Conservation (phyloP, 1,140 invertebrate genomes). For the Ptiloglossa arizonensis region DNA sequence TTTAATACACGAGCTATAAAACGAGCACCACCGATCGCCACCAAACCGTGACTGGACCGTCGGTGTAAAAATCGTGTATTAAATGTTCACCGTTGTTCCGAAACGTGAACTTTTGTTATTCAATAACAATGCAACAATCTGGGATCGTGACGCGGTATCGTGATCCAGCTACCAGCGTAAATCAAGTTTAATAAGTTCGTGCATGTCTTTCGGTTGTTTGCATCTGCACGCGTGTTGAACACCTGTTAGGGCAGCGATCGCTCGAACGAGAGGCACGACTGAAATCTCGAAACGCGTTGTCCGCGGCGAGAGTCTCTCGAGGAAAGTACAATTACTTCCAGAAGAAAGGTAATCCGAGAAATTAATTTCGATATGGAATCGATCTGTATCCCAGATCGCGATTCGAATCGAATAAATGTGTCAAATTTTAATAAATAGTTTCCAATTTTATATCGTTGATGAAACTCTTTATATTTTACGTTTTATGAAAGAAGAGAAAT, state of each 20-base stretch:
- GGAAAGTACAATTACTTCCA: neutral
- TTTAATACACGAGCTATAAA: neutral
- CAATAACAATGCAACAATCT: neutral
- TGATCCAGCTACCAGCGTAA: constrained; percentile 4
- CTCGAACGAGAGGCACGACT: neutral
- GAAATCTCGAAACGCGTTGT: neutral
- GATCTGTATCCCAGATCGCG: too few relatives aligned
- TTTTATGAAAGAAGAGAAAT: too few relatives aligned
- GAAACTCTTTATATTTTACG: too few relatives aligned
- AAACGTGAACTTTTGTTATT: constrained; percentile 8
- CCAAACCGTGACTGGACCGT: neutral
- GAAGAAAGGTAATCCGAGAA: neutral
- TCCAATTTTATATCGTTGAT: too few relatives aligned
- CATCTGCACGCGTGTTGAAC: constrained; percentile 7
- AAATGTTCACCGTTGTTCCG: neutral
- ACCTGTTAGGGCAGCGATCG: constrained; percentile 5
- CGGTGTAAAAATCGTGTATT: neutral
- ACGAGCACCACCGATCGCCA: neutral
- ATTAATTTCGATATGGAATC: too few relatives aligned
- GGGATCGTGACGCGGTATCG: neutral
- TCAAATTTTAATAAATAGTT: too few relatives aligned
- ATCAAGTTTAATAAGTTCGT: constrained; percentile 24
- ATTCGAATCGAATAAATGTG: too few relatives aligned
- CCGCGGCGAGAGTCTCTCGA: neutral
- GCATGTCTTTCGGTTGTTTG: constrained; percentile 13